These are phyloP conservation scores for Styela plicata DNA, from an alignment of 23 tunicate genomes.

Conservation along the genomic window DNA sequence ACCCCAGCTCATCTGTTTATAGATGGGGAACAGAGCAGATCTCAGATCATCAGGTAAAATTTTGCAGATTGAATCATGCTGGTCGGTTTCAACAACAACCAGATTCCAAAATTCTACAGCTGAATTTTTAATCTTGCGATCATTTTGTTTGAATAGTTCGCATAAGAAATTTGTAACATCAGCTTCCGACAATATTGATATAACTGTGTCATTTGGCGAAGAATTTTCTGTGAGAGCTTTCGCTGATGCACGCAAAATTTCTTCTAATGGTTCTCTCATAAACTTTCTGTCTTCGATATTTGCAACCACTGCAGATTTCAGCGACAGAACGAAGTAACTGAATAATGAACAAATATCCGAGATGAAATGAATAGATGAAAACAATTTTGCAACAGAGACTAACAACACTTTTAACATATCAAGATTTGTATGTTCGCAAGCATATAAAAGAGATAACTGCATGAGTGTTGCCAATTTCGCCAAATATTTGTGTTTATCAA, in stretches of 20 bases:
- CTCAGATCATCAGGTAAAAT: not conserved
- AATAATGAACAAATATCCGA: slow-evolving; percentile 12
- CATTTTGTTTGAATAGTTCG: not conserved
- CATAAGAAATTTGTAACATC: not conserved
- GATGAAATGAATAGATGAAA: slow-evolving; percentile 12
- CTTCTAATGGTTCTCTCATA: not conserved
- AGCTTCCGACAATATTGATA: not conserved
- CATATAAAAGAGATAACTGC: not conserved
- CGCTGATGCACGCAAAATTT: slow-evolving; percentile 6
- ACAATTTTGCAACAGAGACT: not conserved
- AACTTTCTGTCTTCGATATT: slow-evolving; percentile 9
- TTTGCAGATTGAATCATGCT: slow-evolving; percentile 11
- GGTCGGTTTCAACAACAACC: slow-evolving; percentile 6
- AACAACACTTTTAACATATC: not conserved
- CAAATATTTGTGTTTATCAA: slow-evolving; percentile 5
- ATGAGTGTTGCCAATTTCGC: not conserved
- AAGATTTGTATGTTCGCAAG: not conserved
- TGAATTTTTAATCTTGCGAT: slow-evolving; percentile 2
- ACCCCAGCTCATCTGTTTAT: slow-evolving; percentile 17
- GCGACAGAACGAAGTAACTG: not conserved
- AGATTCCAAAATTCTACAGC: slow-evolving; percentile 22
- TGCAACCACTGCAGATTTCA: not conserved
- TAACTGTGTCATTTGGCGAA: not conserved
- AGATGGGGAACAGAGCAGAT: slow-evolving; percentile 14
- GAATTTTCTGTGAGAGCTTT: not conserved